Conservation (phyloP, 2,888 invertebrate genomes). For the Mesochorus sp. region DNA sequence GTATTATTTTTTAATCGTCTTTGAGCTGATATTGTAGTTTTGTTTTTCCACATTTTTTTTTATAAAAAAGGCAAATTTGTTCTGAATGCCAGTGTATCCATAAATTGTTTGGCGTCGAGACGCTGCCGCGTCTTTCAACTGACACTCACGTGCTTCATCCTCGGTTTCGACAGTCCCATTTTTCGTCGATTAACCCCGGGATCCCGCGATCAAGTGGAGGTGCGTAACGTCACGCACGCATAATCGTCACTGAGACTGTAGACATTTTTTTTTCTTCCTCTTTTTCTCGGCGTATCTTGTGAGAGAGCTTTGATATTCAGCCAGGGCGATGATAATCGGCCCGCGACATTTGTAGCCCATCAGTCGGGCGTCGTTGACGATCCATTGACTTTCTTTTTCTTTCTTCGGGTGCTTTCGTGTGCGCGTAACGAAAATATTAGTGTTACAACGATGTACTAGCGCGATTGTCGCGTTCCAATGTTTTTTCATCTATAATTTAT, state of each 20-base stretch:
- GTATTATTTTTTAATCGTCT: no score
- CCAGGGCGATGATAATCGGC: conserved; percentile 49
- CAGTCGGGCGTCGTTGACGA: conserved; percentile 41
- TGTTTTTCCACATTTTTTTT: no score
- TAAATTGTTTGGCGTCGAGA: no score
- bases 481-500: no score
- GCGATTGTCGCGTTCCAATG: background rate
- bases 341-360: conserved; percentile 38
- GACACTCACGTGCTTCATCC: conserved; percentile 10
- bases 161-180: conserved; percentile 48
- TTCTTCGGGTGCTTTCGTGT: background rate
- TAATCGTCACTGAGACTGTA: no score
- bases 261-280: background rate
- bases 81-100: no score
- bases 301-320: conserved; percentile 45
- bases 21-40: no score
- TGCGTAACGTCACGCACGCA: no score
- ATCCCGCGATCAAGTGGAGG: no score
- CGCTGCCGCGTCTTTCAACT: no score
- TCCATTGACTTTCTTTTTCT: conserved; percentile 23
- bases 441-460: background rate
- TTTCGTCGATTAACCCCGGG: conserved; percentile 60
- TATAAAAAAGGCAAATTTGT: no score
- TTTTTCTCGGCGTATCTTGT: background rate
- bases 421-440: no score